These are phyloP conservation scores for Manis pentadactyla DNA, from an alignment of 2,797 vertebrate species.

Conservation along the genomic window DNA sequence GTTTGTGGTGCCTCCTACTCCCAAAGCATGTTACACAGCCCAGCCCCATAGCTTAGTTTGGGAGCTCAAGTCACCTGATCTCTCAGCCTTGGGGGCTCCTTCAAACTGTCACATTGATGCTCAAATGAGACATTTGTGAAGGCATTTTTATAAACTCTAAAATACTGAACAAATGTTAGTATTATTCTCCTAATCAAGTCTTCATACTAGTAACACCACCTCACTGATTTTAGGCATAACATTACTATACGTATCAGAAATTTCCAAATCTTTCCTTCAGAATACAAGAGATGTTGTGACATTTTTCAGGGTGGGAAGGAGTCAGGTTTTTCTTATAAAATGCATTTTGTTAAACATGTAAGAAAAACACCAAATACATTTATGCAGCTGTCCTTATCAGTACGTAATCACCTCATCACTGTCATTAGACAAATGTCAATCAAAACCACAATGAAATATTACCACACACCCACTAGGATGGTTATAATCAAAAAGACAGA, in stretches of 20 bases:
- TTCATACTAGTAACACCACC: neutral
- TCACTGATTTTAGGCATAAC: neutral
- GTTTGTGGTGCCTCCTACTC: neutral
- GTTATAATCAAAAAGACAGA: neutral
- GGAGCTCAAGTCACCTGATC: neutral
- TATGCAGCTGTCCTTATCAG: neutral
- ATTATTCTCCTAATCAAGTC: neutral
- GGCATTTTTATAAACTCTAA: neutral
- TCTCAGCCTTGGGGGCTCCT: neutral
- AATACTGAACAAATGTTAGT: neutral
- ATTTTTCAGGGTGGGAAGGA: neutral
- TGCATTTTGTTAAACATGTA: neutral
- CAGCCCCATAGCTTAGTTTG: neutral
- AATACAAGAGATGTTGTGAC: neutral
- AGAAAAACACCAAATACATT: neutral
- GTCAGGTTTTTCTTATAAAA: slow-evolving; percentile 40
- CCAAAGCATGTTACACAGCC: neutral
- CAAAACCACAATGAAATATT: neutral
- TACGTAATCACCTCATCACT: neutral
- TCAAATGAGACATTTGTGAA: neutral
- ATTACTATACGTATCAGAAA: neutral
- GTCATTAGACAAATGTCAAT: slow-evolving; percentile 12
- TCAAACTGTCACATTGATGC: neutral
- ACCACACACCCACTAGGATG: neutral
- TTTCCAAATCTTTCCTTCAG: neutral